A percentile compares a stretch with the other conserved stretches of the same genome.
Evolutionary conservation across 2,888 invertebrate species (phyloP).

Genomic region (Sepiola atlantica): DNA sequence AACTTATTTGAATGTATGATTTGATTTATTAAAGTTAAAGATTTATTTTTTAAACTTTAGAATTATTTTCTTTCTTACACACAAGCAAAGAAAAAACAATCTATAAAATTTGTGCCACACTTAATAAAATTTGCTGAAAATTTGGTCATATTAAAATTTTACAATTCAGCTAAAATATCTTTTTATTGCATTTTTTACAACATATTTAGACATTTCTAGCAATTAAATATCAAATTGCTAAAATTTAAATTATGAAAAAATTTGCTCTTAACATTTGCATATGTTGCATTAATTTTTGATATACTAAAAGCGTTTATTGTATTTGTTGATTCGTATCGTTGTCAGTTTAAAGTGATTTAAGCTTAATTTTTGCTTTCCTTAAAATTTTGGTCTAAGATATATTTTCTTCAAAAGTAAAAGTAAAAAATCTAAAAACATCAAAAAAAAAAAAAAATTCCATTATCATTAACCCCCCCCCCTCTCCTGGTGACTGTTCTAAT

Average conservation of each 20-base stretch:
- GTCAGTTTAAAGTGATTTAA: background rate
- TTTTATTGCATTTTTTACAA: background rate
- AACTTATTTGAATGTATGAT: background rate
- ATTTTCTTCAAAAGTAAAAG: too few relatives aligned
- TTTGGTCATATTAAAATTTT: background rate
- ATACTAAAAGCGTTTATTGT: background rate
- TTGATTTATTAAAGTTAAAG: background rate
- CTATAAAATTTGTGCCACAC: background rate
- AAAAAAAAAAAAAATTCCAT: background rate
- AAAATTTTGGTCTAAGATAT: background rate
- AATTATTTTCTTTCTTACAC: background rate
- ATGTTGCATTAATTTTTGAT: background rate
- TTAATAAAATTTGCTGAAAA: background rate
- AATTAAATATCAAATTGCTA: background rate
- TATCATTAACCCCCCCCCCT: too few relatives aligned
- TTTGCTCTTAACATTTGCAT: background rate
- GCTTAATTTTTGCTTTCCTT: background rate
- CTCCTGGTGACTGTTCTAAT: too few relatives aligned
- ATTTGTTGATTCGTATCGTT: background rate
- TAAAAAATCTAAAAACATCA: background rate
- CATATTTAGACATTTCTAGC: background rate
- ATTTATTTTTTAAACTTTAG: background rate
- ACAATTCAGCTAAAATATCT: background rate
- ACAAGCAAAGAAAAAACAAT: background rate
- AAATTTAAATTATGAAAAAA: background rate